Base-by-base conservation (phyloP, 2,888 invertebrate species). In the Saturnia pavonia region DNA sequence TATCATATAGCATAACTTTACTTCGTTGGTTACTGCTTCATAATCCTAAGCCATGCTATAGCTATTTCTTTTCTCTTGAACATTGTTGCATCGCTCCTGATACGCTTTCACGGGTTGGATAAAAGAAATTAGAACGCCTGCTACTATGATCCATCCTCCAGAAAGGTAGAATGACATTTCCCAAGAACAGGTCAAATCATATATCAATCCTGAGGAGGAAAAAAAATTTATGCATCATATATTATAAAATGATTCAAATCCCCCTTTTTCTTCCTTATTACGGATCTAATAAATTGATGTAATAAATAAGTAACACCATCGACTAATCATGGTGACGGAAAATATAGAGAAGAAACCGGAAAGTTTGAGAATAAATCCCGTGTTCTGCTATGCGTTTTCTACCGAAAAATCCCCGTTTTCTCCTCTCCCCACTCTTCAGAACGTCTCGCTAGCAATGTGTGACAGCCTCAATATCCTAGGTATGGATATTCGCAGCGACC, bases 151-250 rank as follows among this genome's bases (percentile, higher is more conserved):
- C 95, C 97, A 97, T 25, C 96, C 94, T 2, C 97, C 97, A 27
- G 97, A 96, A 78, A 96, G 94, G 85, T 96, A 96, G 89, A 98
- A 98, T 0, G 97, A 96, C 77, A 96, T 92, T 80, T 97, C 96
- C 96, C 98, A 98, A 12, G 94, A 94, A 0, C 94, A 90, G 4
- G 97, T 97, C 68, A 96, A 77, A 82, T 97, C 97, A 85, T 95
- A 94, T 34, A 94, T 92, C 1, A 92, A 80, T 94, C 99, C 99
- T 90, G 97, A 9, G n/a, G 68, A 70, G 8, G 51, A n/a, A 22
- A 45, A 34, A 67, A 71, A 34, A 34, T 34, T 34, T 2, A 34
- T 2, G 34, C 6, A 34, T 34, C 6, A 4, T 34, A 34, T n/a
- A n/a, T 43, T 12, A 48, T 16, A 4, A 16, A 48, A 14, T 11